These are phyloP conservation scores for Zaprionus taronus DNA, from an alignment of 1,140 invertebrate species.

Conservation along the genomic window DNA sequence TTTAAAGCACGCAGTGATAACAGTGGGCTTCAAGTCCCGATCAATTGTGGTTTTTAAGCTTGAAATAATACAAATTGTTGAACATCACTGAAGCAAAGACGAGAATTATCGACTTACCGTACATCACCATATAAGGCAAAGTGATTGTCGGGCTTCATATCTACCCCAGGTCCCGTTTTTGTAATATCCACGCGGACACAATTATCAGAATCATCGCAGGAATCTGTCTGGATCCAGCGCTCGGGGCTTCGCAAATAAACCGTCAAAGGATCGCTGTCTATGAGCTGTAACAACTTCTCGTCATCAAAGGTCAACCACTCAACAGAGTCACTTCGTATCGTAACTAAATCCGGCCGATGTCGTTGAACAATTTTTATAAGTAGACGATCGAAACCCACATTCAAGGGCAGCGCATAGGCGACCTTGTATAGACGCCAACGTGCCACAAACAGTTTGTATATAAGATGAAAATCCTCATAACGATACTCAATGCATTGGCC, in stretches of 20 bases:
- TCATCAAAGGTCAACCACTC: slow-evolving; percentile 51
- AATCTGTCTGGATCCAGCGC: slow-evolving; percentile 11
- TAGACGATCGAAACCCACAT: slow-evolving; percentile 36
- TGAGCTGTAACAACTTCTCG: slow-evolving; percentile 33
- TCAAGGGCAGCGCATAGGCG: slow-evolving; percentile 52
- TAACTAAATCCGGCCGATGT: slow-evolving; percentile 32
- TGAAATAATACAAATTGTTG: background rate
- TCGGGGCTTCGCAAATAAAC: slow-evolving; percentile 35
- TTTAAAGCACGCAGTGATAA: slow-evolving; percentile 43
- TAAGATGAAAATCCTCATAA: slow-evolving; percentile 68
- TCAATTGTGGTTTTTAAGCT: slow-evolving; percentile 49
- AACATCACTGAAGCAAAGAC: background rate
- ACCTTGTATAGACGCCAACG: slow-evolving; percentile 53
- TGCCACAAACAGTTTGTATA: slow-evolving; percentile 64
- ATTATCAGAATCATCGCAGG: background rate
- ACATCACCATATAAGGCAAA: slow-evolving; percentile 61
- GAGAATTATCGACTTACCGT: slow-evolving; percentile 28
- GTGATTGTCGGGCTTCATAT: slow-evolving; percentile 45
- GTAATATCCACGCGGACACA: slow-evolving; percentile 17
- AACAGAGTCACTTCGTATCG: slow-evolving; percentile 18
- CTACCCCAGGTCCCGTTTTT: slow-evolving; percentile 49
- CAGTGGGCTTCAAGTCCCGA: slow-evolving; percentile 19
- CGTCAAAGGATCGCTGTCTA: slow-evolving; percentile 40
- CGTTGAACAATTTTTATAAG: slow-evolving; percentile 37
- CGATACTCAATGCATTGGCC: slow-evolving; percentile 76